Percentiles rank a stretch among this genome's conserved stretches.
Evolutionary conservation across 2,797 vertebrate species (phyloP).

Genomic region (Rhabdophis nuchalis): DNA sequence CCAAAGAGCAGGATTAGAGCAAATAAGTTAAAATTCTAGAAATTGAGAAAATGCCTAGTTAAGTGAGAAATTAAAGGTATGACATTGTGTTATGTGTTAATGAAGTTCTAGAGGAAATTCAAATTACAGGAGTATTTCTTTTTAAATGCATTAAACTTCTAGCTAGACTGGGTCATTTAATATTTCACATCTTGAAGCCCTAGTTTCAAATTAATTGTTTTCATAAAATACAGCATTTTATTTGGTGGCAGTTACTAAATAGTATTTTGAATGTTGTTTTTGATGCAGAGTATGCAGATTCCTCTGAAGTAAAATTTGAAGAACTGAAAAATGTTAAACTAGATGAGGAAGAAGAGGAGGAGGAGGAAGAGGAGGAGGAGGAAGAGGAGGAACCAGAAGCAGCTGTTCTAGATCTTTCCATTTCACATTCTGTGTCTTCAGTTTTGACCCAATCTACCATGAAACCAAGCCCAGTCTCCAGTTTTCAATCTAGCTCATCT

Average conservation of each 20-base stretch:
- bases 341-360: slow-evolving; percentile 61
- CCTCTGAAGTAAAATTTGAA: slow-evolving; percentile 69
- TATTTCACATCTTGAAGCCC: not conserved
- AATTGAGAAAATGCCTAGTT: not conserved
- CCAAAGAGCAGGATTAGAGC: not conserved
- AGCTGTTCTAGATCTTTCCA: slow-evolving; percentile 72
- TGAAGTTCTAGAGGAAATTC: not conserved
- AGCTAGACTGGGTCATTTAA: not conserved
- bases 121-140: not conserved
- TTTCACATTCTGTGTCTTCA: slow-evolving; percentile 63
- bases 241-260: not conserved
- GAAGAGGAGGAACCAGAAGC: slow-evolving; percentile 64
- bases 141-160: not conserved
- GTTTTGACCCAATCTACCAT: slow-evolving; percentile 40
- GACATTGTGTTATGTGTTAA: not conserved
- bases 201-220: not conserved
- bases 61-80: not conserved
- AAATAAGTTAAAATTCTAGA: not conserved
- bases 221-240: not conserved
- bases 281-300: slow-evolving; percentile 65
- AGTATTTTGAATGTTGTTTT: slow-evolving; percentile 15
- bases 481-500: slow-evolving; percentile 59
- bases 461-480: slow-evolving; percentile 55
- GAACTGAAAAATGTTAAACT: slow-evolving; percentile 72
- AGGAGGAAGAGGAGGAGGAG: slow-evolving; percentile 56